Evolutionary conservation across 2,113 vertebrate genomes (phyloP), one percentile per base, ranked within the genome.

Genomic region (Oxygymnocypris stewartii): DNA sequence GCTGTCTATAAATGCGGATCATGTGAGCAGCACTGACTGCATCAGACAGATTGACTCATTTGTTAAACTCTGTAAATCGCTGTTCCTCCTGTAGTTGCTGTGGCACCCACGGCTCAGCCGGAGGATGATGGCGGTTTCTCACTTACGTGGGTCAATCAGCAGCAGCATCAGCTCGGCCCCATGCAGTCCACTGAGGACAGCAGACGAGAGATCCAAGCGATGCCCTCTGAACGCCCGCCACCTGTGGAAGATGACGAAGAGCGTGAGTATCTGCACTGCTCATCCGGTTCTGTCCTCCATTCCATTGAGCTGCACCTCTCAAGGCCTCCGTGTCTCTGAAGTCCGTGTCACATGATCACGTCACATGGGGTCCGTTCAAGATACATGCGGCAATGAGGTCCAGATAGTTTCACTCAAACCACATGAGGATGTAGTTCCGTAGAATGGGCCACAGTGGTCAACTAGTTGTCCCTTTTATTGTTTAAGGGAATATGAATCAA

Each of bases 111-210:
- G 93, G 92, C 85, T 88, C 90, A 0, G 86, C 92, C 76, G 2
- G 93, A 91, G 37, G 98, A 99, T 28, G 96, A 99, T 63, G 97
- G 97, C 2, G 98, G 98, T 88, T 99, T 99, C 92, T 96, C 89
- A 54, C 61, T 93, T 1, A 88, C 94, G 35, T 99, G 98, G 98
- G 94, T 97, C 86, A 95, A 91, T 65, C 95, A 98, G 42, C 97
- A 97, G 89, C 93, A 97, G 88, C 96, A 95, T 47, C 96, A 94
- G 87, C 95, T 99, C 88, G 98, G 98, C 13, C 92, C 93, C 10
- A 93, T 98, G 10, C 93, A 95, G 88, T 96, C 97, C 25, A 98
- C 97, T 0, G 92, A 96, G 0, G 96, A 97, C 35, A 94, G 93
- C 0, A 92, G 98, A 9, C 93, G 95, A 79, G 95, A 95, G 87